Conservation (phyloP, 2,113 vertebrate species). For the Antidorcas marsupialis region DNA sequence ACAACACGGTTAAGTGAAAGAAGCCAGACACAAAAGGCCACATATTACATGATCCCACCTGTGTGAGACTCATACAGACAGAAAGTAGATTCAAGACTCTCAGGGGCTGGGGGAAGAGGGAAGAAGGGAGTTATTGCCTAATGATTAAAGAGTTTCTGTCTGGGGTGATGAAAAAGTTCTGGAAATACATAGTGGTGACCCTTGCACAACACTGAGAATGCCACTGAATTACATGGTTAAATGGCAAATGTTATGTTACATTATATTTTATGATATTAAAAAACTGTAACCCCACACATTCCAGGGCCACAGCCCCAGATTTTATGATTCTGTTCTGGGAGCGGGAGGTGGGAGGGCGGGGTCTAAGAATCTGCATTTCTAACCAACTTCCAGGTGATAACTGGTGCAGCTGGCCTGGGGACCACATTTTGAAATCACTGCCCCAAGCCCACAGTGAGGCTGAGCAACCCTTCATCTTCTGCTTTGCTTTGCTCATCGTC, state of each 20-base stretch:
- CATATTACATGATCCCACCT: background rate
- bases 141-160: background rate
- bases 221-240: background rate
- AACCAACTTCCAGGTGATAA: background rate
- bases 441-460: background rate
- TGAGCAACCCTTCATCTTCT: background rate
- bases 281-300: background rate
- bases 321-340: background rate
- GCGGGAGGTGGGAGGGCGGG: rapidly evolving
- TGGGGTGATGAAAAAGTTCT: background rate
- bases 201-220: background rate
- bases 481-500: background rate
- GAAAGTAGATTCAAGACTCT: background rate
- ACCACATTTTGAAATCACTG: background rate
- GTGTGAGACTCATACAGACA: background rate
- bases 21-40: background rate
- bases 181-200: background rate
- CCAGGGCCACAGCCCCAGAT: background rate
- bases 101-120: background rate
- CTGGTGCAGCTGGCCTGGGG: background rate
- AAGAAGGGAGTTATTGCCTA: background rate
- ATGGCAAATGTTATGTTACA: background rate
- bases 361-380: background rate
- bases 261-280: background rate
- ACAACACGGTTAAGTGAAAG: background rate